A percentile compares a stretch with the other conserved stretches of the same genome.
phyloP scores from a whole-genome alignment of 2,113 vertebrate genomes.

The Oryzias curvinotus region DNA sequence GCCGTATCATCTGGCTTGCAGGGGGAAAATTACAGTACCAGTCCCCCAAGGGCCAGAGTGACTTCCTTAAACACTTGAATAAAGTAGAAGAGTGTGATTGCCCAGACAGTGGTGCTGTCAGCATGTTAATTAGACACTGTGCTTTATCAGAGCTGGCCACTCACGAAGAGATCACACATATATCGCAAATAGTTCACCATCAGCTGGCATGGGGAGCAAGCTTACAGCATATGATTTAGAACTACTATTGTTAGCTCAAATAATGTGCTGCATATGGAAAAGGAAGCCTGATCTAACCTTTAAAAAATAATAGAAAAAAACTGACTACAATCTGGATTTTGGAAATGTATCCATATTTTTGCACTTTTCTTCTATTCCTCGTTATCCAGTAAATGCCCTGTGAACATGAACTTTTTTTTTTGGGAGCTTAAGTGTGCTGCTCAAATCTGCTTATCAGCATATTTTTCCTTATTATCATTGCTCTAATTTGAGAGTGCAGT shows the following conservation, averaged over 20 bases:
- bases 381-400: constrained; percentile 45
- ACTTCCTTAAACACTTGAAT: constrained; percentile 77
- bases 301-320: constrained; percentile 21
- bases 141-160: constrained; percentile 76
- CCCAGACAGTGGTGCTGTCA: constrained; percentile 74
- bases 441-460: constrained; percentile 21
- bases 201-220: constrained; percentile 30
- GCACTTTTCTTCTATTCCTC: constrained; percentile 33
- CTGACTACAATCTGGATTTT: constrained; percentile 14
- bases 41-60: constrained; percentile 63
- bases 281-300: not conserved
- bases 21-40: constrained; percentile 71
- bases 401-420: constrained; percentile 11
- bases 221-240: constrained; percentile 31
- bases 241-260: constrained; percentile 33
- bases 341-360: constrained; percentile 29
- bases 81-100: constrained; percentile 75
- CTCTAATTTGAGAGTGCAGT: constrained; percentile 12
- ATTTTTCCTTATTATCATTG: constrained; percentile 26
- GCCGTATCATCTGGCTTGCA: constrained; percentile 69
- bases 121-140: constrained; percentile 77
- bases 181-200: constrained; percentile 61
- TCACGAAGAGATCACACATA: constrained; percentile 58
- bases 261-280: constrained; percentile 18
- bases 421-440: not conserved